These are phyloP conservation scores for Cyanoliseus patagonus DNA, from an alignment of 2,113 vertebrate species.

Conservation along the genomic window DNA sequence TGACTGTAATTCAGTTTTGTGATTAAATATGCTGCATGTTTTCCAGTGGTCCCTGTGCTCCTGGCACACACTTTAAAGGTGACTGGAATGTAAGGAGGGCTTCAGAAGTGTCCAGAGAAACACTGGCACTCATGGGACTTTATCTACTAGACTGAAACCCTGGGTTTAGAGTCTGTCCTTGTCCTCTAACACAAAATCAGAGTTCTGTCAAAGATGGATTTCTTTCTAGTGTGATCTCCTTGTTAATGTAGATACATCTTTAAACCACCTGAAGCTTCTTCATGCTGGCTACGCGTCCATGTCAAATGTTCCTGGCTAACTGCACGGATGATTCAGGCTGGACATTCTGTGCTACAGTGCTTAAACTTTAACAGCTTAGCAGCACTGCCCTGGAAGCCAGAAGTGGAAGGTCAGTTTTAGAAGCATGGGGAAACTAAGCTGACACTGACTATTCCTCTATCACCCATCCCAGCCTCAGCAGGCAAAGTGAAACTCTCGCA, in stretches of 20 bases:
- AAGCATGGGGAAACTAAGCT: not conserved
- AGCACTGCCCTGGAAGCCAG: not conserved
- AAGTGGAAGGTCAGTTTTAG: not conserved
- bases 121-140: not conserved
- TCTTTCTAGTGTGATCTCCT: not conserved
- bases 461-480: not conserved
- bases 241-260: not conserved
- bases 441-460: not conserved
- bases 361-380: not conserved
- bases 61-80: not conserved
- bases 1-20: conserved; percentile 40
- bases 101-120: not conserved
- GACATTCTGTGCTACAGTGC: not conserved
- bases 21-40: conserved; percentile 18
- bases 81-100: not conserved
- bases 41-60: not conserved
- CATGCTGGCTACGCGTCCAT: fast-evolving
- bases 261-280: not conserved
- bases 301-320: not conserved
- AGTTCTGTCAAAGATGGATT: not conserved
- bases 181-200: not conserved
- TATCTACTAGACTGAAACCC: not conserved
- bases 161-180: not conserved
- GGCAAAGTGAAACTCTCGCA: not conserved
- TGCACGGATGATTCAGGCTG: not conserved